phyloP scores from a whole-genome alignment of 2,888 invertebrate species.

The Drosophila mayaguana region DNA sequence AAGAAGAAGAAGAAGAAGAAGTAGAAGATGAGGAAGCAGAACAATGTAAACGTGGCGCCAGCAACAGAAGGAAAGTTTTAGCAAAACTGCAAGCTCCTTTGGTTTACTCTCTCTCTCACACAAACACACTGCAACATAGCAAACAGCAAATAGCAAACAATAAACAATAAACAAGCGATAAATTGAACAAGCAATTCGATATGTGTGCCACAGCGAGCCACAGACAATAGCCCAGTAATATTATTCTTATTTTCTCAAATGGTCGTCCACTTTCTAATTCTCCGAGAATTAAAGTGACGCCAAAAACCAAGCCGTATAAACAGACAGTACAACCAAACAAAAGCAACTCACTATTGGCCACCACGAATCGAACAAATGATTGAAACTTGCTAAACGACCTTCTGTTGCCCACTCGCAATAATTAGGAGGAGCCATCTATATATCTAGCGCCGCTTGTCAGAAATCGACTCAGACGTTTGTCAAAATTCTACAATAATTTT shows the following conservation, averaged over 20 bases:
- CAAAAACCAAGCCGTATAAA: conserved; percentile 61
- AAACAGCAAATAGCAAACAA: conserved; percentile 43
- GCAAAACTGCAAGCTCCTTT: conserved; percentile 68
- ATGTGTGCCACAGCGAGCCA: conserved; percentile 49
- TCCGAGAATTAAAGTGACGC: conserved; percentile 73
- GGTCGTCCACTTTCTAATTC: conserved; percentile 67
- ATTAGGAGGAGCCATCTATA: not conserved
- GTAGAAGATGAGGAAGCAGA: too few relatives aligned
- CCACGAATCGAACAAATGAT: conserved; percentile 49
- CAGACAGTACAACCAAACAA: conserved; percentile 71
- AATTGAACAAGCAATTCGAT: conserved; percentile 66
- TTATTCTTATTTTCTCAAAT: conserved; percentile 71
- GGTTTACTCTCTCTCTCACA: conserved; percentile 71
- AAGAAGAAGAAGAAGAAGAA: not conserved
- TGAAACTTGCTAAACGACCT: conserved; percentile 11
- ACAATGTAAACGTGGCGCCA: not conserved
- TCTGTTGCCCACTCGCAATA: conserved; percentile 29
- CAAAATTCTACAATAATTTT: conserved; percentile 74
- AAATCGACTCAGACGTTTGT: conserved; percentile 70
- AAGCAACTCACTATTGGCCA: conserved; percentile 58
- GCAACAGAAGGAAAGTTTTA: conserved; percentile 24
- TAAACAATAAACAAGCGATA: conserved; percentile 68
- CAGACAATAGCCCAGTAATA: conserved; percentile 83
- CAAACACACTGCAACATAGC: conserved; percentile 47
- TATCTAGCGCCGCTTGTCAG: conserved; percentile 40